A percentile compares a stretch with the other conserved stretches of the same genome.
Conservation (phyloP, 2,113 vertebrate genomes). For the Salvator merianae region DNA sequence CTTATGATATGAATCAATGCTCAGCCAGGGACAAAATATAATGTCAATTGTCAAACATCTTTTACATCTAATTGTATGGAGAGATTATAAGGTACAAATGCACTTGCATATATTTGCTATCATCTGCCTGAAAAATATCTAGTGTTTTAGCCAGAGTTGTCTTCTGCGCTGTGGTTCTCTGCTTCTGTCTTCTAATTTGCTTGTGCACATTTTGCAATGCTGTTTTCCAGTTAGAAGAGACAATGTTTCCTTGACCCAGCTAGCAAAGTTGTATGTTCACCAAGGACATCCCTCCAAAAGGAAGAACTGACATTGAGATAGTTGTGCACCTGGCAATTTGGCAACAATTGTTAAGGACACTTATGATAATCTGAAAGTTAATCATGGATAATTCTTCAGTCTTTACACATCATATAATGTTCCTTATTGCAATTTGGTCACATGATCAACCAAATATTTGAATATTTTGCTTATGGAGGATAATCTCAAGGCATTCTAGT, state of each 20-base stretch:
- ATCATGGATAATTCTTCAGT: background rate
- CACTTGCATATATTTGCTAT: too few species aligned
- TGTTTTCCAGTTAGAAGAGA: conserved; percentile 13
- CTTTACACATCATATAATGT: background rate
- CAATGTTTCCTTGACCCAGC: conserved; percentile 42
- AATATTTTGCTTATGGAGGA: background rate
- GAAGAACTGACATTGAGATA: conserved; percentile 45
- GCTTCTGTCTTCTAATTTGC: background rate
- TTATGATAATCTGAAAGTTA: background rate
- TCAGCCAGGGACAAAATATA: too few species aligned
- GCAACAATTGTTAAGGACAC: background rate
- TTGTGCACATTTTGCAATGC: conserved; percentile 15
- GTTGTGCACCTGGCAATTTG: conserved; percentile 33
- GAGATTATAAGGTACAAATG: background rate
- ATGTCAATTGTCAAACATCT: background rate
- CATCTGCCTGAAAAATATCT: background rate
- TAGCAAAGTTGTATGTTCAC: conserved; percentile 41
- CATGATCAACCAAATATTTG: background rate
- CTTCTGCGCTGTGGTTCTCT: background rate
- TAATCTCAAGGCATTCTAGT: too few species aligned
- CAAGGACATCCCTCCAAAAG: conserved; percentile 44
- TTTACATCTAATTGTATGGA: conserved; percentile 20
- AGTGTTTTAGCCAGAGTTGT: background rate
- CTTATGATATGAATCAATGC: too few species aligned
- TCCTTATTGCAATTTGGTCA: background rate